phyloP scores from a whole-genome alignment of 2,888 invertebrate genomes.

The Caenorhabditis japonica region DNA sequence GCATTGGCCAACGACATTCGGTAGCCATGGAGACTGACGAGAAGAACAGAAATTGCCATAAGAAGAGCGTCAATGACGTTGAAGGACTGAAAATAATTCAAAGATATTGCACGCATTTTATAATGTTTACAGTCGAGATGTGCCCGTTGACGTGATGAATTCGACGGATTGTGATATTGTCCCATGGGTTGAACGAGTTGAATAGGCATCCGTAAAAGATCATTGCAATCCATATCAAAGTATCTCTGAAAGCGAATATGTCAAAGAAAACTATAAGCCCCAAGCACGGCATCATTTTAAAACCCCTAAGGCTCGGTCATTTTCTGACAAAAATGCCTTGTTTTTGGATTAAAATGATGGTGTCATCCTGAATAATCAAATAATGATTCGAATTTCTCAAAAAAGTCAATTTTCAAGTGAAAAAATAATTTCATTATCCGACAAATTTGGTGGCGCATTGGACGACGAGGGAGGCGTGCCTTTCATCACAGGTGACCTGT shows the following conservation, averaged over 20 bases:
- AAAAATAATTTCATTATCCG: too few relatives aligned
- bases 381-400: too few relatives aligned
- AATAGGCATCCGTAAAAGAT: constrained; percentile 24
- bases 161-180: constrained; percentile 27
- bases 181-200: constrained; percentile 34
- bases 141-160: constrained; percentile 34
- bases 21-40: constrained; percentile 43
- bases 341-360: too few relatives aligned
- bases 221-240: constrained; percentile 30
- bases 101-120: not conserved
- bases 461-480: too few relatives aligned
- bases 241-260: constrained; percentile 38
- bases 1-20: constrained; percentile 32
- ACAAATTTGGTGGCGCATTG: too few relatives aligned
- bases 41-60: constrained; percentile 23
- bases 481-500: too few relatives aligned
- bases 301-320: too few relatives aligned
- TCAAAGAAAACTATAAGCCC: too few relatives aligned
- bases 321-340: too few relatives aligned
- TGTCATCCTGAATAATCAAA: too few relatives aligned
- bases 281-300: too few relatives aligned
- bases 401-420: too few relatives aligned
- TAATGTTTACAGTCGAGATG: constrained; percentile 22
- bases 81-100: constrained; percentile 22
- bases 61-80: constrained; percentile 24